Conservation (phyloP, 2,888 invertebrate genomes). For the Netelia melanura region DNA sequence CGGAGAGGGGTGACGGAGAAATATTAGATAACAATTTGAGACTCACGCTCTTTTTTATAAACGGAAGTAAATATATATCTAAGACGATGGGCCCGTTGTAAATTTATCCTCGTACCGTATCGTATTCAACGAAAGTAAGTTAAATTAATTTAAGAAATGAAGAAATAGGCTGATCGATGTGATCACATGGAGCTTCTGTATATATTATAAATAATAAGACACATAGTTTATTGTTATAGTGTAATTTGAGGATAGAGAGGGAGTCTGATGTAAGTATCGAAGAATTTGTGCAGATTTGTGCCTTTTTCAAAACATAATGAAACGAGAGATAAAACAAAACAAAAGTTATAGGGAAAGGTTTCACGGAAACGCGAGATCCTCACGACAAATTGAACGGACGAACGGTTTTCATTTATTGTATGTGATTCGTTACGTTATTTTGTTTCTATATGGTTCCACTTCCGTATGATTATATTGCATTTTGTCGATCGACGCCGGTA, state of each 20-base stretch:
- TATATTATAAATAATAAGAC: slow-evolving; percentile 46
- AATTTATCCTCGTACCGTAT: slow-evolving; percentile 12
- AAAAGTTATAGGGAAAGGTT: slow-evolving; percentile 18
- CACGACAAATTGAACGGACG: slow-evolving; percentile 20
- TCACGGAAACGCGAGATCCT: background rate
- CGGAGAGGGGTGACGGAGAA: background rate
- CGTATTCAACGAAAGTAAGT: slow-evolving; percentile 36
- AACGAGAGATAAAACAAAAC: background rate
- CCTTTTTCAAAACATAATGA: slow-evolving; percentile 42
- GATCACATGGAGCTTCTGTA: slow-evolving; percentile 48
- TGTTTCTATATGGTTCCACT: slow-evolving; percentile 26
- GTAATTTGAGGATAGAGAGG: slow-evolving; percentile 43
- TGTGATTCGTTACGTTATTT: slow-evolving; percentile 22
- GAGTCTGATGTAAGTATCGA: slow-evolving; percentile 21
- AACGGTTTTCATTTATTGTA: background rate
- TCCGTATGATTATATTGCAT: slow-evolving; percentile 40
- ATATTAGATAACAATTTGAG: slow-evolving; percentile 22
- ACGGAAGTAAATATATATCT: background rate
- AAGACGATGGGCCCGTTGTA: slow-evolving; percentile 19
- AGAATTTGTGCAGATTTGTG: slow-evolving; percentile 61
- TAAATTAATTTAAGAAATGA: slow-evolving; percentile 21
- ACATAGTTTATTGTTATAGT: slow-evolving; percentile 47
- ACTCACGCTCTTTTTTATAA: slow-evolving; percentile 33
- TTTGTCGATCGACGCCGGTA: slow-evolving; percentile 41
- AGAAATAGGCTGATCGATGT: background rate